Conservation (phyloP, 1,140 invertebrate species). For the Teleopsis dalmanni region DNA sequence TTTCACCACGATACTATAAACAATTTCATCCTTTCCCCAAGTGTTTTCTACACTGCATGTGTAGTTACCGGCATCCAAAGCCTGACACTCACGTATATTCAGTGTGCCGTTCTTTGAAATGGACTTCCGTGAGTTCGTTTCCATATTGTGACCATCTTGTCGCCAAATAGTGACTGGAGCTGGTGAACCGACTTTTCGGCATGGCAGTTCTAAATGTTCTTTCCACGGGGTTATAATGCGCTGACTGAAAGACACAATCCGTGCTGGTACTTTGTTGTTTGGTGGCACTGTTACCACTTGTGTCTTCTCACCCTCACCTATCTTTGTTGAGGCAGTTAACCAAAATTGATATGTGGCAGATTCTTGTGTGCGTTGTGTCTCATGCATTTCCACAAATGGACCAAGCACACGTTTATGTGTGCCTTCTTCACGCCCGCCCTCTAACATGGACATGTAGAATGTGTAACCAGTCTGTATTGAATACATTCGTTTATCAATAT, state of each 20-base stretch:
- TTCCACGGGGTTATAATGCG: conserved; percentile 76
- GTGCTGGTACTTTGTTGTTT: conserved; percentile 70
- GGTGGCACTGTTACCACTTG: conserved; percentile 66
- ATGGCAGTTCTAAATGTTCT: conserved; percentile 68
- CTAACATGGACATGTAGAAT: conserved; percentile 70
- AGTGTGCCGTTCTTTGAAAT: conserved; percentile 61
- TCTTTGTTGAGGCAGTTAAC: conserved; percentile 70
- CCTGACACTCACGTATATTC: conserved; percentile 62
- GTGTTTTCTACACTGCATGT: conserved; percentile 75
- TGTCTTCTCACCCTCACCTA: conserved; percentile 73
- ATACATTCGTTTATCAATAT: conserved; percentile 5
- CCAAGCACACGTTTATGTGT: conserved; percentile 62
- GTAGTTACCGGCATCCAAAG: conserved; percentile 81
- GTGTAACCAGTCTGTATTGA: conserved; percentile 56
- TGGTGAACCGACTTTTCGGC: conserved; percentile 72
- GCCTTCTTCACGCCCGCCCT: conserved; percentile 64
- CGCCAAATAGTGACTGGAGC: conserved; percentile 66
- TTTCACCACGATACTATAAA: conserved; percentile 60
- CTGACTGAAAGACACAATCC: conserved; percentile 73
- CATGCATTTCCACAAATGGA: conserved; percentile 58
- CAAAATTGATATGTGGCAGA: conserved; percentile 70
- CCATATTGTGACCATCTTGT: conserved; percentile 60
- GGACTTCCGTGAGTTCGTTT: conserved; percentile 60
- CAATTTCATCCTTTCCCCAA: conserved; percentile 77
- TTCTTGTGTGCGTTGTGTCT: conserved; percentile 64